Evolutionary conservation across 2,113 vertebrate species (phyloP).

Genomic region (Astur gentilis): DNA sequence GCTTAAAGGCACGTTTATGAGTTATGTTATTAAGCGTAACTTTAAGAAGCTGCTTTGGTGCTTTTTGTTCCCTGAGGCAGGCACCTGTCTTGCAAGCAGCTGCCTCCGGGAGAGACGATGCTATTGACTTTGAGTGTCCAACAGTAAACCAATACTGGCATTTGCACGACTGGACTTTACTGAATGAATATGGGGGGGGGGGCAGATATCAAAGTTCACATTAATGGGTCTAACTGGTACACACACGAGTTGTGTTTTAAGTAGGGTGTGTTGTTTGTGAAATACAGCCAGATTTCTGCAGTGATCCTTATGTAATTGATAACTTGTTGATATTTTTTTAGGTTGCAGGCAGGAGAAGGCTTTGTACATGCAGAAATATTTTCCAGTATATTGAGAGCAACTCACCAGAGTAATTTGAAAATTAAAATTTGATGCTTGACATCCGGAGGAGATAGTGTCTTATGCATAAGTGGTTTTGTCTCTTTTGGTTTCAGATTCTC

Average conservation of each 20-base stretch:
- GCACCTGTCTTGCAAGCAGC: rapidly evolving
- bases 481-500: background rate
- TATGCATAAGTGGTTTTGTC: background rate
- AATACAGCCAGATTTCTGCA: background rate
- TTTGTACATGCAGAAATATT: background rate
- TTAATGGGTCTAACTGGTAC: background rate
- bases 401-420: background rate
- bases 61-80: background rate
- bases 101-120: no score
- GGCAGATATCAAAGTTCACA: rapidly evolving
- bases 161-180: rapidly evolving
- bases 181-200: no score
- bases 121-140: rapidly evolving
- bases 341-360: background rate
- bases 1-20: rapidly evolving
- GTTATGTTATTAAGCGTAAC: background rate
- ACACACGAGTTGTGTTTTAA: background rate
- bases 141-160: rapidly evolving
- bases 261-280: background rate
- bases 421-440: background rate
- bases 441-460: background rate
- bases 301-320: background rate
- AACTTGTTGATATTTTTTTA: no score
- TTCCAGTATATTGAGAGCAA: background rate
- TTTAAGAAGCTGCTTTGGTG: background rate